Conservation (phyloP, 2,888 invertebrate genomes). For the Andrena camellia region DNA sequence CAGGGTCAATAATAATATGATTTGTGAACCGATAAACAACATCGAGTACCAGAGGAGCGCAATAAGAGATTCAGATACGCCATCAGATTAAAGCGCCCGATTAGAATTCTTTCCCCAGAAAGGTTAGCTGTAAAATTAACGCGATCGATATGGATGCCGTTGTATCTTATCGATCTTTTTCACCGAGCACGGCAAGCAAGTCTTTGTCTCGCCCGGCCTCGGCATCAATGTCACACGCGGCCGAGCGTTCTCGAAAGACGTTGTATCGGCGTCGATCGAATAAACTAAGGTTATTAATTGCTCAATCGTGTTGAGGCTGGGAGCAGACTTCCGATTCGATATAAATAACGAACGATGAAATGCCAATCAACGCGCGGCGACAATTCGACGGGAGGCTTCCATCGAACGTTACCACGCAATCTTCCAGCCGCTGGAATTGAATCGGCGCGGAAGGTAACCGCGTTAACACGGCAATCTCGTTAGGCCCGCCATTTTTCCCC, state of each 20-base stretch:
- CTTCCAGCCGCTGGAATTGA: constrained; percentile 4
- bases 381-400: not conserved
- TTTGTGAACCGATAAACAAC: constrained; percentile 25
- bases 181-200: not conserved
- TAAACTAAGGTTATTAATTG: constrained; percentile 31
- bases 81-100: constrained; percentile 25
- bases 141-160: constrained; percentile 42
- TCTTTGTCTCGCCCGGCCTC: constrained; percentile 23
- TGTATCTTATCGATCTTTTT: constrained; percentile 48
- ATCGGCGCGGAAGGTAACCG: constrained; percentile 19
- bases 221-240: constrained; percentile 37
- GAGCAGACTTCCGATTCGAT: constrained; percentile 35
- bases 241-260: constrained; percentile 32
- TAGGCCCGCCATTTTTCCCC: constrained; percentile 23
- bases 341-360: constrained; percentile 33
- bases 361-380: constrained; percentile 8
- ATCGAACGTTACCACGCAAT: constrained; percentile 16
- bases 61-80: constrained; percentile 29
- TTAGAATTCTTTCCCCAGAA: constrained; percentile 12
- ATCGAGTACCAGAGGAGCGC: constrained; percentile 1
- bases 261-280: constrained; percentile 17
- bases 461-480: constrained; percentile 42
- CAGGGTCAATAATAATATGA: constrained; percentile 23
- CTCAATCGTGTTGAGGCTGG: constrained; percentile 34
- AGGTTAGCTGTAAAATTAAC: constrained; percentile 32